phyloP scores from a whole-genome alignment of 2,113 vertebrate genomes.

The Menura novaehollandiae region DNA sequence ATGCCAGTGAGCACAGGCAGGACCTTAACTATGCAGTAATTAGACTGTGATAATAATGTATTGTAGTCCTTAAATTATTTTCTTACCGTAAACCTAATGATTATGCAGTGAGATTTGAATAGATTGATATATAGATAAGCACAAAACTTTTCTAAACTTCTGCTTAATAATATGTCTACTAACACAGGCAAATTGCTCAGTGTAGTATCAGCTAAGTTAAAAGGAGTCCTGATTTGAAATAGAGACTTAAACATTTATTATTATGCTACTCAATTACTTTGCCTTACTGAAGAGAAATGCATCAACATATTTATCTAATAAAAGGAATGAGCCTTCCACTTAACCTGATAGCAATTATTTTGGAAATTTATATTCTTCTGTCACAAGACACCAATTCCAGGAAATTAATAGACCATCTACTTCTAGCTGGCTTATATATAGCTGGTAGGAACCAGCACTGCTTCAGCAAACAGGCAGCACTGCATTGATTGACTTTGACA shows the following conservation, averaged over 20 bases:
- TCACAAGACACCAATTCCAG: conserved; percentile 19
- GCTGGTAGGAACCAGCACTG: background rate
- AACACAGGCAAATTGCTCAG: background rate
- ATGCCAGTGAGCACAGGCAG: background rate
- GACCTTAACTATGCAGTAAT: background rate
- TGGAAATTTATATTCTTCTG: conserved; percentile 37
- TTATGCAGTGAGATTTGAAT: background rate
- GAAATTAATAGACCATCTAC: conserved; percentile 32
- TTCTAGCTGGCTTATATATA: background rate
- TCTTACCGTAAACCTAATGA: background rate
- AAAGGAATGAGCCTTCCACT: conserved; percentile 21
- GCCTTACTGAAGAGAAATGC: background rate
- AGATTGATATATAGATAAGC: background rate
- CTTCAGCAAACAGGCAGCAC: background rate
- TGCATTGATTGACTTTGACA: conserved; percentile 38
- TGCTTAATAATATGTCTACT: background rate
- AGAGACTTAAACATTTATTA: background rate
- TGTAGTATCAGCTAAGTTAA: background rate
- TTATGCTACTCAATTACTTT: background rate
- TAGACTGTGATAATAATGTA: background rate
- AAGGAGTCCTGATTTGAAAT: background rate
- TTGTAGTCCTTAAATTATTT: background rate
- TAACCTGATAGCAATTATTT: conserved; percentile 36
- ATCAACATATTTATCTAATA: conserved; percentile 47
- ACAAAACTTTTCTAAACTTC: background rate